Conservation (phyloP, 2,888 invertebrate species). For the Pristionchus entomophagus region DNA sequence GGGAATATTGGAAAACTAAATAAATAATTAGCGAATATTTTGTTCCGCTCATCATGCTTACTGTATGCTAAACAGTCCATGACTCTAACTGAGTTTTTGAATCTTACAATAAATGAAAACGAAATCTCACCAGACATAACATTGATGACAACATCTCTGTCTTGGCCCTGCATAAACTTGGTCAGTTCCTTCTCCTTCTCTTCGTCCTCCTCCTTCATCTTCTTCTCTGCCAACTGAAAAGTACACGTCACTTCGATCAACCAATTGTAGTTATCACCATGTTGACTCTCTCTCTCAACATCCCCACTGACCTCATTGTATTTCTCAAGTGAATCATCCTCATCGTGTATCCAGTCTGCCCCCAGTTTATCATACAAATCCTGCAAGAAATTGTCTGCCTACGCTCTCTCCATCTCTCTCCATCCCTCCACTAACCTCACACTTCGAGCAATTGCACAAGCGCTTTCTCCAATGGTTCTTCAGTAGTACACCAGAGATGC, state of each 20-base stretch:
- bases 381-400: not conserved
- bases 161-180: constrained; percentile 1
- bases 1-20: not conserved
- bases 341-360: constrained; percentile 44
- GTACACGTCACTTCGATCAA: not conserved
- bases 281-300: not conserved
- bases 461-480: not conserved
- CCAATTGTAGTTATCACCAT: no score
- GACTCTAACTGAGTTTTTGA: no score
- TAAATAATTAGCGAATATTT: no score
- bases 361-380: constrained; percentile 16
- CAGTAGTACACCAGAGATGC: not conserved
- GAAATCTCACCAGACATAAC: constrained; percentile 46
- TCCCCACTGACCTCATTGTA: not conserved
- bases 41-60: no score
- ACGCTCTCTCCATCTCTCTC: not conserved
- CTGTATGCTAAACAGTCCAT: no score
- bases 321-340: constrained; percentile 34
- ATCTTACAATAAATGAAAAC: no score
- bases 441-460: constrained; percentile 29
- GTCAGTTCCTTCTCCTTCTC: constrained; percentile 7
- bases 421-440: constrained; percentile 3
- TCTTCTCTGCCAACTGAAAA: not conserved
- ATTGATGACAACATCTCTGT: constrained; percentile 20
- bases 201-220: constrained; percentile 2